Percentiles rank a stretch among this genome's conserved stretches.
phyloP scores from a whole-genome alignment of 2,113 vertebrate species.

The Chiloscyllium plagiosum region DNA sequence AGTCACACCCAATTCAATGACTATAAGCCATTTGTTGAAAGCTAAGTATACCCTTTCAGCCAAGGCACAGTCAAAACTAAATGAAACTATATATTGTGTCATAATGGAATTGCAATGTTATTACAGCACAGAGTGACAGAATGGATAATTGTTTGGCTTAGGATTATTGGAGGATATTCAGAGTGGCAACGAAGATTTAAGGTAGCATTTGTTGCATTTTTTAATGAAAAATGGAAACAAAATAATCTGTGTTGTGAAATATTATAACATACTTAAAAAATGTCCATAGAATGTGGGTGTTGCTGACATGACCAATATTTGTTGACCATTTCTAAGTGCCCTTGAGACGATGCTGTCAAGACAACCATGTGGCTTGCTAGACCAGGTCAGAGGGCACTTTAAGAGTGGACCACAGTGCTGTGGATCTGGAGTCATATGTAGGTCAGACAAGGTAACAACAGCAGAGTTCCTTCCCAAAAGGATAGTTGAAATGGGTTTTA shows the following conservation, averaged over 20 bases:
- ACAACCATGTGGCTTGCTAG: too few relatives aligned
- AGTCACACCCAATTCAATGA: conserved; percentile 11
- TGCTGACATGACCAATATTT: too few relatives aligned
- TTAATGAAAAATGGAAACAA: neutral
- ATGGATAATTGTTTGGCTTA: neutral
- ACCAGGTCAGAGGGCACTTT: too few relatives aligned
- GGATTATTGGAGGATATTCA: neutral
- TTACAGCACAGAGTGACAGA: neutral
- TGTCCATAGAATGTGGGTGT: too few relatives aligned
- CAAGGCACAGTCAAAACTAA: neutral
- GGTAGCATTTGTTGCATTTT: neutral
- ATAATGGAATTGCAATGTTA: neutral
- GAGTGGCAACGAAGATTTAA: neutral
- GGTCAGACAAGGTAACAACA: too few relatives aligned
- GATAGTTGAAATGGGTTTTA: too few relatives aligned
- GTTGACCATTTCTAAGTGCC: too few relatives aligned
- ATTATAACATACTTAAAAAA: neutral
- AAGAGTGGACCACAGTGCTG: too few relatives aligned
- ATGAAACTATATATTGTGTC: neutral
- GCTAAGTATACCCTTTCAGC: neutral
- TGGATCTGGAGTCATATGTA: too few relatives aligned
- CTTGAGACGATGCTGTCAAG: too few relatives aligned
- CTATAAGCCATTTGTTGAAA: neutral
- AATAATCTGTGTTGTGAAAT: neutral
- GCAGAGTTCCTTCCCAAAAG: too few relatives aligned